A percentile compares a stretch with the other conserved stretches of the same genome.
Evolutionary conservation across 30 jellyfish, hydroid and myxozoan species (phyloP).

Genomic region (Hydra vulgaris): DNA sequence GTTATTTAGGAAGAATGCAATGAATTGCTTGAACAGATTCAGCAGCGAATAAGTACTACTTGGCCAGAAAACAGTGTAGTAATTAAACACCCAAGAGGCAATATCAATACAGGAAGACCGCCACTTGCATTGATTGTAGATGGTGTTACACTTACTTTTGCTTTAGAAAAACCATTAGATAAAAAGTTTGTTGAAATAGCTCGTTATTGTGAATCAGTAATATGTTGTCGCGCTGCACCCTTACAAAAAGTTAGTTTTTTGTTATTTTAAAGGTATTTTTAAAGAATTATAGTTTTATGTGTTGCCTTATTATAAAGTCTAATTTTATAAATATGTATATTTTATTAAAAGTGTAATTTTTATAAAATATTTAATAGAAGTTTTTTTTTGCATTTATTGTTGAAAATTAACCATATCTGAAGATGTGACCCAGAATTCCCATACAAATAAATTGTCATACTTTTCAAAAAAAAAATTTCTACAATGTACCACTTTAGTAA

Average conservation of each 20-base stretch:
- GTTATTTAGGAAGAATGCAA: conserved; percentile 49
- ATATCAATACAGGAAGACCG: conserved; percentile 6
- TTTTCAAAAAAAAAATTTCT: no score
- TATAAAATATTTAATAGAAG: no score
- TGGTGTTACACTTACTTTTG: conserved; percentile 68
- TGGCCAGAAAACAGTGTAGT: conserved; percentile 42
- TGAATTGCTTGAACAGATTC: conserved; percentile 55
- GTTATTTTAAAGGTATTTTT: not conserved
- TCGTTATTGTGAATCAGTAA: conserved; percentile 59
- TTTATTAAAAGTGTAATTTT: no score
- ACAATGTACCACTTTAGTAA: no score
- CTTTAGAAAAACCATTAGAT: conserved; percentile 60
- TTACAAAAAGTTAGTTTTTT: conserved; percentile 54
- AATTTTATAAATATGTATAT: no score
- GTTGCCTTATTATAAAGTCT: no score
- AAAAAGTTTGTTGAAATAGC: conserved; percentile 69
- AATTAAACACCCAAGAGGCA: conserved; percentile 18
- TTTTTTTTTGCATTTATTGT: no score
- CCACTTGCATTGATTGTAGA: conserved; percentile 75
- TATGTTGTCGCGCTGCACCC: conserved; percentile 96
- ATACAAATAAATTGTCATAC: no score
- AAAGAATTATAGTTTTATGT: no score
- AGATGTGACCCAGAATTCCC: no score
- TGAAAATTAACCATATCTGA: no score
- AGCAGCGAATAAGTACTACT: conserved; percentile 32